Percentiles rank a stretch among this genome's conserved stretches.
These are phyloP conservation scores for Pasiphila rectangulata DNA, from an alignment of 2,888 invertebrate species.

Conservation along the genomic window DNA sequence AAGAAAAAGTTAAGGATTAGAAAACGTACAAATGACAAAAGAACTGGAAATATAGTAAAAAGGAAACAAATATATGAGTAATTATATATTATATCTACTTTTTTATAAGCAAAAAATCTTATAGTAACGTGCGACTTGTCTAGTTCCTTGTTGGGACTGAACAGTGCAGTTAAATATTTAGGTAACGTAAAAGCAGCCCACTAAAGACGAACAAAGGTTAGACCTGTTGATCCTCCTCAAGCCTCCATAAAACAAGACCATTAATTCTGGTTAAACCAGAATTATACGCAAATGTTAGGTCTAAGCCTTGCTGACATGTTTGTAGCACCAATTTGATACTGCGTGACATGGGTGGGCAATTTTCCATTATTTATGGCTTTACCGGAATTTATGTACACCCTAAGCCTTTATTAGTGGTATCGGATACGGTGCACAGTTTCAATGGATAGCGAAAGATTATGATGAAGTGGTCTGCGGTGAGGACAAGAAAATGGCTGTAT, in stretches of 20 bases:
- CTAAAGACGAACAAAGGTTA: too few relatives aligned
- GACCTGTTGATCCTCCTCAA: slow-evolving; percentile 30
- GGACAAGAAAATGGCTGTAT: neutral
- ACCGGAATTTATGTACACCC: slow-evolving; percentile 60
- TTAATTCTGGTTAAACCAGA: slow-evolving; percentile 31
- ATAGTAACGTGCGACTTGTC: too few relatives aligned
- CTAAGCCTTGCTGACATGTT: slow-evolving; percentile 42
- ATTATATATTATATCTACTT: neutral
- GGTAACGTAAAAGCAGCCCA: too few relatives aligned
- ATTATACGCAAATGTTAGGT: slow-evolving; percentile 30
- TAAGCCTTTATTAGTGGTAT: slow-evolving; percentile 54
- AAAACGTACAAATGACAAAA: too few relatives aligned
- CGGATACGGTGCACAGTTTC: slow-evolving; percentile 24
- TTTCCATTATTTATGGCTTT: slow-evolving; percentile 68
- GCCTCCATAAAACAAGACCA: slow-evolving; percentile 23
- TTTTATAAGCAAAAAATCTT: too few relatives aligned
- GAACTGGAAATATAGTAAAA: too few relatives aligned
- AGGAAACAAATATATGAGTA: neutral
- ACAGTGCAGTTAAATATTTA: too few relatives aligned
- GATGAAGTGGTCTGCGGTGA: slow-evolving; percentile 4
- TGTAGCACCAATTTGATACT: slow-evolving; percentile 62
- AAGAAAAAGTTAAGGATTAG: too few relatives aligned
- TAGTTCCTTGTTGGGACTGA: too few relatives aligned
- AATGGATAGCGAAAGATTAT: slow-evolving; percentile 15
- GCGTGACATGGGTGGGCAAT: slow-evolving; percentile 69